A percentile compares a stretch with the other conserved stretches of the same genome.
Conservation (phyloP, 2,888 invertebrate species). For the Lamproptera curius region DNA sequence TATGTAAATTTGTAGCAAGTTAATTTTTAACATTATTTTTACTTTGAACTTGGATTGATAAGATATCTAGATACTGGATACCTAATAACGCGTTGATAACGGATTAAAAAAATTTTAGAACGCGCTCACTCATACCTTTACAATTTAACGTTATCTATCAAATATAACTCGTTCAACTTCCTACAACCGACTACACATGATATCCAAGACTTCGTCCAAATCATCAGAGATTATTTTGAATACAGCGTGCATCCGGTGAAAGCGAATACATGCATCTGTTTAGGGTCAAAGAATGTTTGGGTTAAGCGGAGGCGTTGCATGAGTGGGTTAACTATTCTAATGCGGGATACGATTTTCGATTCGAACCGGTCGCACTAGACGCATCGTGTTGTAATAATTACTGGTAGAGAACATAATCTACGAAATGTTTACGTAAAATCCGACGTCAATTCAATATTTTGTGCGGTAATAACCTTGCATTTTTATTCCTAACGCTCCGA, state of each 20-base stretch:
- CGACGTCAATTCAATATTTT: slow-evolving; percentile 11
- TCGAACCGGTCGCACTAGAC: slow-evolving; percentile 20
- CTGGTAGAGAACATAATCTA: slow-evolving; percentile 6
- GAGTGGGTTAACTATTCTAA: slow-evolving; percentile 12
- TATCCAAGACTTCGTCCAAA: no score
- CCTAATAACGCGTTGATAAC: background rate
- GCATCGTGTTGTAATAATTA: slow-evolving; percentile 4
- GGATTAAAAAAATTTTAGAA: background rate
- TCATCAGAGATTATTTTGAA: no score
- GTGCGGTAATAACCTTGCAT: no score
- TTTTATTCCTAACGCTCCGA: no score
- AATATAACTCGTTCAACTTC: no score
- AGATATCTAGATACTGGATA: no score
- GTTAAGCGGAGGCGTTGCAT: slow-evolving; percentile 14
- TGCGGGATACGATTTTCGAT: slow-evolving; percentile 12
- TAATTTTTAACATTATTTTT: background rate
- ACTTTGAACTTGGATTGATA: background rate
- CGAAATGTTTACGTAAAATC: slow-evolving; percentile 9
- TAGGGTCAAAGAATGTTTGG: slow-evolving; percentile 25
- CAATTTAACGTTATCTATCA: background rate
- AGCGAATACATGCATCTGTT: slow-evolving; percentile 18
- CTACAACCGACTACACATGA: no score
- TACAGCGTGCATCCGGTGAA: slow-evolving; percentile 19
- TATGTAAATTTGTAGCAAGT: no score
- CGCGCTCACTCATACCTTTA: background rate